Percentiles rank a stretch among this genome's conserved stretches.
Conservation (phyloP, 2,113 vertebrate species). For the Ophthalmolycus amberensis region DNA sequence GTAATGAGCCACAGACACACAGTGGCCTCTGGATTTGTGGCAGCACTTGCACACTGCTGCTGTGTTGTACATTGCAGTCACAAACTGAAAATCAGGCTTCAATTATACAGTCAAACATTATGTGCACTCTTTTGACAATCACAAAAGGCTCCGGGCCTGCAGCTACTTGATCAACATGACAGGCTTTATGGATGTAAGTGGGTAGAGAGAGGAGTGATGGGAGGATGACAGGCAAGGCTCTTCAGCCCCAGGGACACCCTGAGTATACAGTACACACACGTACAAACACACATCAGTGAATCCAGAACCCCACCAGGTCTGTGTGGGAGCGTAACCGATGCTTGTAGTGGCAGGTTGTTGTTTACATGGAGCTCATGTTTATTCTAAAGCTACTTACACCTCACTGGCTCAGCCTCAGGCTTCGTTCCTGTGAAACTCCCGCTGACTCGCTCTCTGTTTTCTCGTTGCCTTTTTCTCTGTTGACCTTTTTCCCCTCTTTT, state of each 20-base stretch:
- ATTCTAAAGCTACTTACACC: constrained; percentile 75
- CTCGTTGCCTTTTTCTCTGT: constrained; percentile 55
- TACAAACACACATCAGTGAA: constrained; percentile 64
- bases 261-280: constrained; percentile 43
- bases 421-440: constrained; percentile 66
- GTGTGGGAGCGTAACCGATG: constrained; percentile 68
- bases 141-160: constrained; percentile 60
- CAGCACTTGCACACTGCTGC: constrained; percentile 14
- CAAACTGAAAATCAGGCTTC: constrained; percentile 51
- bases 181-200: constrained; percentile 67
- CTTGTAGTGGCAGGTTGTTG: constrained; percentile 77
- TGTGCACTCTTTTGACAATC: constrained; percentile 64
- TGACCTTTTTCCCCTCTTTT: constrained; percentile 54
- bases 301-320: constrained; percentile 65
- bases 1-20: constrained; percentile 47
- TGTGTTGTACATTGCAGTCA: constrained; percentile 44
- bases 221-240: constrained; percentile 71
- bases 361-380: constrained; percentile 81
- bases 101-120: constrained; percentile 72
- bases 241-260: constrained; percentile 67
- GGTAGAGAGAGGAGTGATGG: constrained; percentile 63
- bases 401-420: constrained; percentile 72
- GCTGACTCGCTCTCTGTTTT: constrained; percentile 62
- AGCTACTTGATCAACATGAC: constrained; percentile 73
- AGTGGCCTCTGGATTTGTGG: constrained; percentile 18